Conservation (phyloP, 2,888 invertebrate genomes). For the Oscheius sp. region DNA sequence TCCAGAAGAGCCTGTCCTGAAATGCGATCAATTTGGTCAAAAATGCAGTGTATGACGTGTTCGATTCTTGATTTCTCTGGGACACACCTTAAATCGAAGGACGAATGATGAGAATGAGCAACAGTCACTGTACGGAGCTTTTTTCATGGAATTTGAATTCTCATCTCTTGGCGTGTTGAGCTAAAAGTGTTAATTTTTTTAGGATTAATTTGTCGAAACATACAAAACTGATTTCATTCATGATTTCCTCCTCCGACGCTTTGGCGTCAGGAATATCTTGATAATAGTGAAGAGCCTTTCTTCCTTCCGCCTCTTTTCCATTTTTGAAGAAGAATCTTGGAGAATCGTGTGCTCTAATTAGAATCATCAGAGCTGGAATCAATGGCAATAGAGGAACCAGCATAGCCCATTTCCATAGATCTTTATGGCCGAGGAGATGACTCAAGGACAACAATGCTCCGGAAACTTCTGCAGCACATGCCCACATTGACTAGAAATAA, state of each 20-base stretch:
- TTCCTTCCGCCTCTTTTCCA: background rate
- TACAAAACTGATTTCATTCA: background rate
- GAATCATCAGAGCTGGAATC: constrained; percentile 46
- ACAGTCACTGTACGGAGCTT: background rate
- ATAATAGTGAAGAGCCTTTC: background rate
- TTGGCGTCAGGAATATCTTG: background rate
- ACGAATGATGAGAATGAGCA: background rate
- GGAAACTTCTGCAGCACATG: constrained; percentile 61
- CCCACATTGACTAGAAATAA: constrained; percentile 63
- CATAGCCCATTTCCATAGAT: constrained; percentile 59
- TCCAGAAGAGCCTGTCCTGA: constrained; percentile 53
- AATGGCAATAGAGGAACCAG: constrained; percentile 53
- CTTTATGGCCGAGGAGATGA: constrained; percentile 47
- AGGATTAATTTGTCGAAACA: background rate
- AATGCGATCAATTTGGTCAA: no score
- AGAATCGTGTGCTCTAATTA: constrained; percentile 59
- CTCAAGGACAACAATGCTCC: constrained; percentile 61
- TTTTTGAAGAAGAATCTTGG: constrained; percentile 35
- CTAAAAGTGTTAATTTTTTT: background rate
- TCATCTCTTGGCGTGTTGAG: background rate
- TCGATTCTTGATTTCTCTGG: no score
- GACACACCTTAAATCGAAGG: background rate
- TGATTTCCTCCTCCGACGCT: constrained; percentile 1
- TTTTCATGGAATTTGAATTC: background rate
- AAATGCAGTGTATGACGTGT: no score